These are phyloP conservation scores for Micronycteris hirsuta DNA, from an alignment of 2,113 vertebrate species.

Conservation along the genomic window DNA sequence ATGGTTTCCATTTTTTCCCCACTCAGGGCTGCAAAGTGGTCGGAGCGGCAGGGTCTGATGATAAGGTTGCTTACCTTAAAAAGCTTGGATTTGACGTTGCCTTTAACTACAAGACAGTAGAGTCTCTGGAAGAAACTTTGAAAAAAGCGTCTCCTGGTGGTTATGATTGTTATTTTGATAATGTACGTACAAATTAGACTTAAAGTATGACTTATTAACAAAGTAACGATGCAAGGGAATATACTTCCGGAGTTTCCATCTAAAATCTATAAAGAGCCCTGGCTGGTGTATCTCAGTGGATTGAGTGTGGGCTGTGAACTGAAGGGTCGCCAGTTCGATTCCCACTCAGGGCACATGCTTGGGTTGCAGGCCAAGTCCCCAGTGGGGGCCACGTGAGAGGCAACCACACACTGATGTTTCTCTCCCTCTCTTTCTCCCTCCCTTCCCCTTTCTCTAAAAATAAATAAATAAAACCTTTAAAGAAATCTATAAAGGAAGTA, in stretches of 20 bases:
- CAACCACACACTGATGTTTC: no score
- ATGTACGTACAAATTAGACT: slow-evolving; percentile 79
- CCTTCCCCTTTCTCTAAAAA: no score
- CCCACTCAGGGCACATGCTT: no score
- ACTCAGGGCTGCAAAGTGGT: slow-evolving; percentile 89
- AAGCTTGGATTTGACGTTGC: slow-evolving; percentile 88
- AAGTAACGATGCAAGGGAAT: not conserved
- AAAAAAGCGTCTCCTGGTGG: slow-evolving; percentile 85
- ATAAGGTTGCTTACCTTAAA: slow-evolving; percentile 88
- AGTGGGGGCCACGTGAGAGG: no score
- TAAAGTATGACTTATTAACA: not conserved
- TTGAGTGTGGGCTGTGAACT: no score
- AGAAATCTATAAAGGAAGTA: not conserved
- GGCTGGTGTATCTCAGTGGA: no score
- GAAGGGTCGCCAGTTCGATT: no score
- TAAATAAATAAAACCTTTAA: no score
- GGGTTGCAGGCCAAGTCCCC: no score
- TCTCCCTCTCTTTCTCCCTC: no score
- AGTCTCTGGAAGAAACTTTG: slow-evolving; percentile 87
- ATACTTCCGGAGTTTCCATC: not conserved
- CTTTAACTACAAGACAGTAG: slow-evolving; percentile 91
- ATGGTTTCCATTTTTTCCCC: not conserved
- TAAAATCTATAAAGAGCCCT: not conserved
- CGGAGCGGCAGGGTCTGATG: slow-evolving; percentile 86
- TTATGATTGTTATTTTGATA: slow-evolving; percentile 93